Conservation (phyloP, 2,797 vertebrate genomes). For the Helarctos malayanus region DNA sequence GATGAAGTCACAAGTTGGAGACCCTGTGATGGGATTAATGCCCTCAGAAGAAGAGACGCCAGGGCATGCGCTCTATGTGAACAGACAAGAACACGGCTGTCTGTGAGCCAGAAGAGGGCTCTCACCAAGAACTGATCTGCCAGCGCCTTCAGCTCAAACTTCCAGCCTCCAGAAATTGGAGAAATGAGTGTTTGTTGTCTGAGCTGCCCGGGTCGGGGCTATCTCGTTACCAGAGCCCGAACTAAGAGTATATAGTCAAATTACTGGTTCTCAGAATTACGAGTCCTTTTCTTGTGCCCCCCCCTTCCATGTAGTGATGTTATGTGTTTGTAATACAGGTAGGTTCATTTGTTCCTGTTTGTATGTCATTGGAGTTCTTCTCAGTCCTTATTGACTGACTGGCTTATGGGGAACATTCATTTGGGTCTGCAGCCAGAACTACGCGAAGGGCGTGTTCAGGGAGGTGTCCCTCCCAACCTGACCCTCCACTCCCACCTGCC, state of each 20-base stretch:
- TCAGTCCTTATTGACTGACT: too few relatives aligned
- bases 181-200: neutral
- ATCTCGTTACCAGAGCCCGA: neutral
- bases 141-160: accelerated
- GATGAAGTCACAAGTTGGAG: neutral
- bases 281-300: neutral
- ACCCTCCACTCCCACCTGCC: neutral
- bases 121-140: neutral
- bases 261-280: neutral
- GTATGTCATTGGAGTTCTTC: neutral
- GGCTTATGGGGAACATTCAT: neutral
- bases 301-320: accelerated
- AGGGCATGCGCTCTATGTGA: accelerated
- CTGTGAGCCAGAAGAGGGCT: too few relatives aligned
- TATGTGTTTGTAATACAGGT: neutral
- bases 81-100: accelerated
- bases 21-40: too few relatives aligned
- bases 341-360: neutral
- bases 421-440: neutral
- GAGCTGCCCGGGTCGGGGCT: accelerated
- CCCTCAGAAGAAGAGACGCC: neutral
- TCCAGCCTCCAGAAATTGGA: neutral
- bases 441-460: neutral
- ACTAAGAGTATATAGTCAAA: accelerated
- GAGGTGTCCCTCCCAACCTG: accelerated